These are phyloP conservation scores for Phalacrocorax brasilianus DNA, from an alignment of 2,113 vertebrate species.

Conservation along the genomic window DNA sequence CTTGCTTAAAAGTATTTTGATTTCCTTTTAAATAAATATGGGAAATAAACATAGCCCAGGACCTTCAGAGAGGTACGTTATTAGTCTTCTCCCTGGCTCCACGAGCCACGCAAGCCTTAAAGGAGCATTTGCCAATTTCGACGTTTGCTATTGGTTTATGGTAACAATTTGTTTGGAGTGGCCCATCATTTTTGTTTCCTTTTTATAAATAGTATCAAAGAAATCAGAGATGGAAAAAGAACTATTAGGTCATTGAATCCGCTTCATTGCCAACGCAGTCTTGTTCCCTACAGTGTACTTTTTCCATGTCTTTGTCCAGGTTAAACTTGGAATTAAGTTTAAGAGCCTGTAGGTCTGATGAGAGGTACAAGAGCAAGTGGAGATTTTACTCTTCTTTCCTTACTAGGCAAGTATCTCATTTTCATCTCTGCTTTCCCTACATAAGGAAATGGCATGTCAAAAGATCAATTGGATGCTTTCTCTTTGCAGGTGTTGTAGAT, in stretches of 20 bases:
- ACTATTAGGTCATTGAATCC: conserved; percentile 9
- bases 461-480: background rate
- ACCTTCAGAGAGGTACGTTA: background rate
- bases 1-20: conserved; percentile 74
- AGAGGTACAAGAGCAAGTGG: background rate
- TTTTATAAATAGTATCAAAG: conserved; percentile 54
- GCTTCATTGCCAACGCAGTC: background rate
- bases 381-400: background rate
- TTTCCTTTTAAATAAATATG: conserved; percentile 75
- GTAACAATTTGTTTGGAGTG: background rate
- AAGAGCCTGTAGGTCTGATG: background rate
- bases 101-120: background rate
- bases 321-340: conserved; percentile 12
- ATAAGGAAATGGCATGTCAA: background rate
- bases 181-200: conserved; percentile 26
- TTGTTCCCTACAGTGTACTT: background rate
- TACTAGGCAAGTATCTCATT: background rate
- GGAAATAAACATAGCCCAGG: conserved; percentile 60
- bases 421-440: background rate
- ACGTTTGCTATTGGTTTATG: conserved; percentile 20
- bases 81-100: conserved; percentile 14
- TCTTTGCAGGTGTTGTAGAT: conserved; percentile 28
- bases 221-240: conserved; percentile 47
- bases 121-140: conserved; percentile 1
- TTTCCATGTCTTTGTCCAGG: conserved; percentile 32